Evolutionary conservation across 2,888 invertebrate genomes (phyloP).

Genomic region (Aelia acuminata): DNA sequence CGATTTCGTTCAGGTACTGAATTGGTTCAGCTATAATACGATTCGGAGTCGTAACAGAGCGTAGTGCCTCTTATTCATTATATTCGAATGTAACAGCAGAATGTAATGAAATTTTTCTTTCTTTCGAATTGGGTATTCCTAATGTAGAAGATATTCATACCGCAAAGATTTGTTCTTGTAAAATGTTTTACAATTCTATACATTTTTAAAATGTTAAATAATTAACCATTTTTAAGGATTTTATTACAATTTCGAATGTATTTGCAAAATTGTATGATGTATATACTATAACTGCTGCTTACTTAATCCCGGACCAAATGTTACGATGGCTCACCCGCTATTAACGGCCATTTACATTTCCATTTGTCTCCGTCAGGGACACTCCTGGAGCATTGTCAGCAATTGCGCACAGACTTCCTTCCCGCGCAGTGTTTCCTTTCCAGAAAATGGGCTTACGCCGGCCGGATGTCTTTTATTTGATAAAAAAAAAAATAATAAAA

Average conservation of each 20-base stretch:
- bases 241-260: not conserved
- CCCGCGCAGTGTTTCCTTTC: not conserved
- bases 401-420: not conserved
- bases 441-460: not conserved
- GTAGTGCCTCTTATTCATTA: not conserved
- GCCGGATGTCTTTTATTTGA: slow-evolving; percentile 14
- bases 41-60: not conserved
- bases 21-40: not conserved
- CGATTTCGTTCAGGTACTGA: not conserved
- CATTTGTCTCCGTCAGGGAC: slow-evolving; percentile 39
- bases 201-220: too few relatives aligned
- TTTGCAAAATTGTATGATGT: not conserved
- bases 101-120: not conserved
- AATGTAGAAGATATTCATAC: too few relatives aligned
- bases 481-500: not conserved
- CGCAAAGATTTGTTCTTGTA: too few relatives aligned
- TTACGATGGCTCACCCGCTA: not conserved
- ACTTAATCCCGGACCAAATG: not conserved
- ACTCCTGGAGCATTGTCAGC: slow-evolving; percentile 25
- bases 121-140: not conserved
- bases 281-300: not conserved
- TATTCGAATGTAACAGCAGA: not conserved
- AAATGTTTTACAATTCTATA: too few relatives aligned
- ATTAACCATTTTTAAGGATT: too few relatives aligned
- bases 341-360: slow-evolving; percentile 43